Base-by-base conservation (phyloP, 2,113 vertebrate species). In the Bucco capensis region DNA sequence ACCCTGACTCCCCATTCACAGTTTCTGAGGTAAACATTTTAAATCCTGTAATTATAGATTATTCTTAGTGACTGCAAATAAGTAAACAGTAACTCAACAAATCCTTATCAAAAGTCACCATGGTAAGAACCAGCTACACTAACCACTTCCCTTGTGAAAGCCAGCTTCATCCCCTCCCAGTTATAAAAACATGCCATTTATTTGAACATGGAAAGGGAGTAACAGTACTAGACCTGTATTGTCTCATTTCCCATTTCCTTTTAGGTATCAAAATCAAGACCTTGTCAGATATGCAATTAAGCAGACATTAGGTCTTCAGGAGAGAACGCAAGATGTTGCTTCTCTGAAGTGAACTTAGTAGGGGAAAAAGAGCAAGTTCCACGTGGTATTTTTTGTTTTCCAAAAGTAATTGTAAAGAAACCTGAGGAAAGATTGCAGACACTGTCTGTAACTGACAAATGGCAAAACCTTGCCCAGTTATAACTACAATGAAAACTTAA, bases 121-220 rank as follows among this genome's bases (percentile, higher is more conserved):
- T 3, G 44, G 62, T 65, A 94, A 94, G 51, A 94, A 88, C 5
- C 11, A 72, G 67, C 58, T 72, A 83, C 50, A 86, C 58, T 72
- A 90, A 81, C 64, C 24, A 71, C 37, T 93, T 95, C 91, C 91
- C 53, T 75, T 65, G n/a, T n/a, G 16, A 73, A 15, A 91, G 72
- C 67, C 91, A 94, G 67, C 31, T 92, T 91, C 75, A 86, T 72
- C 57, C 82, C 84, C 84, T 87, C 91, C 88, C 86, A 93, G 88
- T 89, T 92, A 95, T n/a, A 87, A 95, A 96, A 96, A 95, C 89
- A 94, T 66, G 19, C 50, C 83, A 66, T 89, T 89, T 94, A 91
- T 87, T 84, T 94, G 66, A 91, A 92, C 49, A 65, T 91, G 75
- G 92, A 94, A 95, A 95, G 82, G 92, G 80, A 96, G 91, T 90